A percentile compares a stretch with the other conserved stretches of the same genome.
phyloP scores from a whole-genome alignment of 2,888 invertebrate genomes.

The Stenotaenia linearis region DNA sequence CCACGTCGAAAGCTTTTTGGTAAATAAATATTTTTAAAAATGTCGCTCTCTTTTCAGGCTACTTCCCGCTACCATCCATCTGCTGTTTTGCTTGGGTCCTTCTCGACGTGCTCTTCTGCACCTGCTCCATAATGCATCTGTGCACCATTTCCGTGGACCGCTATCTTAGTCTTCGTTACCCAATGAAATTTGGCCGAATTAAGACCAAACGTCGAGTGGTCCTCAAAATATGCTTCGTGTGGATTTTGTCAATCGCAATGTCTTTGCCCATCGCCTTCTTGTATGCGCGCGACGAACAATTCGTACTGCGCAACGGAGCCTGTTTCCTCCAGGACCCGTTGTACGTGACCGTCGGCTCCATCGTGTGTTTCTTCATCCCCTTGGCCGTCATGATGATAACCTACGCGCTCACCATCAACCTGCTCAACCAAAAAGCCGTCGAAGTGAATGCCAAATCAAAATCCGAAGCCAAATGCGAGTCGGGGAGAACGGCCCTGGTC shows the following conservation, averaged over 20 bases:
- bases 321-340: slow-evolving; percentile 83
- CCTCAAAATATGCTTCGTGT: slow-evolving; percentile 86
- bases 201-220: slow-evolving; percentile 78
- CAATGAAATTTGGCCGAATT: slow-evolving; percentile 86
- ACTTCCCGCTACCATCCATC: slow-evolving; percentile 54
- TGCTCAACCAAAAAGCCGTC: slow-evolving; percentile 68
- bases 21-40: no score
- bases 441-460: background rate
- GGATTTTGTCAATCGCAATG: slow-evolving; percentile 87
- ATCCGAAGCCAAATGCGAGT: background rate
- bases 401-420: slow-evolving; percentile 83
- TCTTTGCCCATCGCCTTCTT: slow-evolving; percentile 81
- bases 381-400: slow-evolving; percentile 89
- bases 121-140: slow-evolving; percentile 93
- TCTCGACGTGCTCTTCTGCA: slow-evolving; percentile 91
- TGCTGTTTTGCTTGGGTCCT: slow-evolving; percentile 93
- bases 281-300: slow-evolving; percentile 80
- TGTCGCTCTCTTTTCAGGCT: slow-evolving; percentile 29
- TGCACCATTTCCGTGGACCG: slow-evolving; percentile 95
- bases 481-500: background rate
- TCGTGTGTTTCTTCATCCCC: slow-evolving; percentile 93
- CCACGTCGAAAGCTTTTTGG: no score
- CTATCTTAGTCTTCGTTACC: slow-evolving; percentile 82
- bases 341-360: slow-evolving; percentile 80
- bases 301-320: slow-evolving; percentile 72